Base-by-base conservation (phyloP, 2,113 vertebrate genomes). In the Crotalus helleri region DNA sequence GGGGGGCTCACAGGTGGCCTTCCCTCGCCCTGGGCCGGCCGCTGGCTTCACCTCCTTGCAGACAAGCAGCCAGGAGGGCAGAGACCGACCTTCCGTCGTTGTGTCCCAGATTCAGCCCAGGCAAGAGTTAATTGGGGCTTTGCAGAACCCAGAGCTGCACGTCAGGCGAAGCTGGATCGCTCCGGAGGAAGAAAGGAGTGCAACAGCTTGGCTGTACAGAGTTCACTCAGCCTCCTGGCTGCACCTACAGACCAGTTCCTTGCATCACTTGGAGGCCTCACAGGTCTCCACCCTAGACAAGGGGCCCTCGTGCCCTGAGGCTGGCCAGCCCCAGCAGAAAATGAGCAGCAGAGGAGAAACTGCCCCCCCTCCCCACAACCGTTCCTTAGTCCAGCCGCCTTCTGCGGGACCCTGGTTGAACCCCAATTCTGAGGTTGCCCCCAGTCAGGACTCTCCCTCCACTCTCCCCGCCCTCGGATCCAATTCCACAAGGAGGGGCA, bases 161-260 rank as follows among this genome's bases (percentile, higher is more conserved):
- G 0, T 10, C 8, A 5, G 1, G 46, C 1, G 5, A 26, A 4
- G 19, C 61, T 85, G 64, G 90, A n/a, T 91, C 49, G n/a, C 17
- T 29, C 13, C 29, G 29, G 29, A 51, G 57, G 44, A 53, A 58
- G 44, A 10, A 13, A 53, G 21, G 3, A 12, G 61, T 55, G 0
- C 26, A 1, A 23, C 17, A 0, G 0, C 0, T 85, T 12, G 3
- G 57, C 54, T 85, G 44, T 69, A 53, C 24, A 57, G 0, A 46
- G 55, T 89, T 17, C 74, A 69, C 33, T 44, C 33, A 0, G 92
- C 15, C 1, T 46, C 92, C 74, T 21, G 61, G 54, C 26, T 90
- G 44, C 90, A 95, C 81, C 81, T 21, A 89, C 90, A 92, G 21
- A 93, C 91, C 69, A 69, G 94, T 94, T 96, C 87, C 89, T n/a